Base-by-base conservation (phyloP, 2,797 vertebrate species). In the Glossophaga mutica region DNA sequence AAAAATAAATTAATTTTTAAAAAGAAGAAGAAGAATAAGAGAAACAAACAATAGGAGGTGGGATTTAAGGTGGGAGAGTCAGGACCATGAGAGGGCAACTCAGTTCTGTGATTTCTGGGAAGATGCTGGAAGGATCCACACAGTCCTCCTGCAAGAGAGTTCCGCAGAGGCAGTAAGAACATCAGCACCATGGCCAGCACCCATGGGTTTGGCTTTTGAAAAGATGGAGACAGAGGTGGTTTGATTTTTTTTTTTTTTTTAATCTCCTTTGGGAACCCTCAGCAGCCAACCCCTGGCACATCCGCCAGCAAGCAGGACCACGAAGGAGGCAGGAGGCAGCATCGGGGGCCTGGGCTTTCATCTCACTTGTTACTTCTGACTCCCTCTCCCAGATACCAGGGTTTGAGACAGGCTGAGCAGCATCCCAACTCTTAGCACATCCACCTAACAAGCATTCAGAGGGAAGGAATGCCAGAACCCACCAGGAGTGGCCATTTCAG, bases 171-270 rank as follows among this genome's bases (percentile, higher is more conserved):
- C 14, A 1, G 62, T 0, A 3, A 39, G 21, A 18, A 15, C 59
- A 67, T 97, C 96, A 97, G 97, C 79, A 97, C 97, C 97, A 90
- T 0, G 97, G 97, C 44, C 89, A 97, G 97, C 91, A 14, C 86
- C 73, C 6, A 0, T 6, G 0, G 9, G 8, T 26, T 29, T 42
- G 32, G 9, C 3, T 6, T 68, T 89, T 71, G 44, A 34, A 34
- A n/a, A 26, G 71, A 18, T 18, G 1, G 24, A 74, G 29, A 79
- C 32, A 10, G 5, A n/a, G 6, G 46, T 59, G 22, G 24, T 52
- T 86, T 68, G 24, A 15, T 15, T 82, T 39, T 39, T 48, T 29
- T 29, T 77, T n/a, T 46, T 50, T 77, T 34, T 77, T n/a, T 16
- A 34, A 18, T 26, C 15, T 34, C 42, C 65, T 59, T 26, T 42